phyloP scores from a whole-genome alignment of 2,113 vertebrate genomes.

The Ammospiza caudacuta region DNA sequence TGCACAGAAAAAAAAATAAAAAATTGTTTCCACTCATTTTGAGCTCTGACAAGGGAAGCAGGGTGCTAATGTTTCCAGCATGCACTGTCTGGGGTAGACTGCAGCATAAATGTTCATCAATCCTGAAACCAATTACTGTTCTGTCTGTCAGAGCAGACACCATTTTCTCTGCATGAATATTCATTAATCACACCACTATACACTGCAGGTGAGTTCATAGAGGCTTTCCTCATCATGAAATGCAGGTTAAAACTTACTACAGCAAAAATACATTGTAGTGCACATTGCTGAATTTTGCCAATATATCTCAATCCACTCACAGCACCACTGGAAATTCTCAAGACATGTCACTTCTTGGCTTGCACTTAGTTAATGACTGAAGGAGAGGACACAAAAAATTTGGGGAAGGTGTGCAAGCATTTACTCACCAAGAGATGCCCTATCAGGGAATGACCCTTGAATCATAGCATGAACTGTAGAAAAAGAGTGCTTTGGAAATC shows the following conservation, averaged over 20 bases:
- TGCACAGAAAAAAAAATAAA: not conserved
- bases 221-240: not conserved
- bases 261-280: not conserved
- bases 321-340: not conserved
- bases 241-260: not conserved
- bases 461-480: not conserved
- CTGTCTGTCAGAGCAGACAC: not conserved
- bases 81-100: not conserved
- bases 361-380: not conserved
- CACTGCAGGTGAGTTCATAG: not conserved
- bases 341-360: not conserved
- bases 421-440: not conserved
- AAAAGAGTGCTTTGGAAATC: not conserved
- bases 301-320: not conserved
- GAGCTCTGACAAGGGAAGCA: slow-evolving; percentile 43
- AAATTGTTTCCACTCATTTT: slow-evolving; percentile 21
- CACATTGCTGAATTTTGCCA: not conserved
- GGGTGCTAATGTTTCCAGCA: slow-evolving; percentile 23
- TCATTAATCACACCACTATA: not conserved
- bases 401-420: not conserved
- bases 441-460: not conserved
- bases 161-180: not conserved
- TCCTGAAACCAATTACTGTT: not conserved
- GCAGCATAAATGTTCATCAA: not conserved
- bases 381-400: not conserved